These are phyloP conservation scores for Theristicus caerulescens DNA, from an alignment of 2,113 vertebrate genomes.

Conservation along the genomic window DNA sequence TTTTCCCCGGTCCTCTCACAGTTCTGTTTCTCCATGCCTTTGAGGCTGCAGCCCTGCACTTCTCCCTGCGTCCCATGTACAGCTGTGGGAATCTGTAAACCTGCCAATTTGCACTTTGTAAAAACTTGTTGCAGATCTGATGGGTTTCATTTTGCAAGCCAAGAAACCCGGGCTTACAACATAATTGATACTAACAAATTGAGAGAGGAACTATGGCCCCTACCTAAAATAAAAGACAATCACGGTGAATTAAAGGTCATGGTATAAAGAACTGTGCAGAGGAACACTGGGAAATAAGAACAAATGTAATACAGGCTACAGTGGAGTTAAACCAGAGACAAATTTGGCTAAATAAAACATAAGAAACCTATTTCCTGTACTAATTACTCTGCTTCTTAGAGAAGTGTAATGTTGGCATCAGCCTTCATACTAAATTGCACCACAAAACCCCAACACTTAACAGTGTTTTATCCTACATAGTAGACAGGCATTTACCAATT, in stretches of 20 bases:
- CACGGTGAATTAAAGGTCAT: neutral
- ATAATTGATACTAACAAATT: slow-evolving; percentile 27
- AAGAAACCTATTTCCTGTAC: slow-evolving; percentile 61
- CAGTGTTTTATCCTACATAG: neutral
- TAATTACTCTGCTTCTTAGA: slow-evolving; percentile 37
- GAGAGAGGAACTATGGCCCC: neutral
- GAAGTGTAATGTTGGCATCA: slow-evolving; percentile 33
- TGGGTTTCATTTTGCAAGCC: neutral
- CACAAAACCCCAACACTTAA: slow-evolving; percentile 38
- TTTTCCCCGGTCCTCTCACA: neutral
- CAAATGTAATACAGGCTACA: neutral
- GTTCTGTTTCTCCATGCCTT: neutral
- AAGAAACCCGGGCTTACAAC: neutral
- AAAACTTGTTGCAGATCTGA: neutral
- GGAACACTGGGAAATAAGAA: slow-evolving; percentile 4
- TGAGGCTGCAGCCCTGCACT: neutral
- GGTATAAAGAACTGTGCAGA: neutral
- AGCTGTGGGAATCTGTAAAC: slow-evolving; percentile 12
- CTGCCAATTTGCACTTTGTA: neutral
- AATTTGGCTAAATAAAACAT: slow-evolving; percentile 54
- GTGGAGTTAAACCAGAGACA: slow-evolving; percentile 43
- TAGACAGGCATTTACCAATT: neutral
- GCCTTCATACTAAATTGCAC: slow-evolving; percentile 20
- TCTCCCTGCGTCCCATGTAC: neutral
- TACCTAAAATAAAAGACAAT: slow-evolving; percentile 27